Evolutionary conservation across 2,113 vertebrate genomes (phyloP).

Genomic region (Malurus melanocephalus): DNA sequence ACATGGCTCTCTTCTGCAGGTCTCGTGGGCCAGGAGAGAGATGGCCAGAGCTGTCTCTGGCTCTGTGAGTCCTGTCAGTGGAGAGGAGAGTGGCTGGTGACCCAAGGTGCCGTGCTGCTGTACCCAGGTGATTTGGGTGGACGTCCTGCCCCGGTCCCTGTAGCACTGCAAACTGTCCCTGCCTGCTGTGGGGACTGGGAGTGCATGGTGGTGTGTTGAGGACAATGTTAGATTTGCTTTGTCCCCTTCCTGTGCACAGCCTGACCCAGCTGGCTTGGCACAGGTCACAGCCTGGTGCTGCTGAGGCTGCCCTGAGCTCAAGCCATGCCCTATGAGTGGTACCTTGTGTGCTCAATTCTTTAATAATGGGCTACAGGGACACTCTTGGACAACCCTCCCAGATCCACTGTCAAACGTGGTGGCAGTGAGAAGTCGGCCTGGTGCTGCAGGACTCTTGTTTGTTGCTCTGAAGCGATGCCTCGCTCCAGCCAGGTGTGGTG

Average conservation of each 20-base stretch:
- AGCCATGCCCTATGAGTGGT: not conserved
- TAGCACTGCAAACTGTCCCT: not conserved
- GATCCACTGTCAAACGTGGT: not conserved
- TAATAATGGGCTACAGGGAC: not conserved
- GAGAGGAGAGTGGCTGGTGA: not conserved
- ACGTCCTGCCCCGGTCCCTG: not conserved
- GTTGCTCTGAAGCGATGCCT: not conserved
- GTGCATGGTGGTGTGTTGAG: rapidly evolving
- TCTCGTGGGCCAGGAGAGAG: not conserved
- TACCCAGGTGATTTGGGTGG: not conserved
- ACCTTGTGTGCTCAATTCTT: not conserved
- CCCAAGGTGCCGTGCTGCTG: not conserved
- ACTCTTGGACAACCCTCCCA: not conserved
- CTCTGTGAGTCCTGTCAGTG: too few species aligned
- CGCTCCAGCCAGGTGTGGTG: not conserved
- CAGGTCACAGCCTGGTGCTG: not conserved
- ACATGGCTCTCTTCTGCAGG: rapidly evolving
- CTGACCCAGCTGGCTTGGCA: not conserved
- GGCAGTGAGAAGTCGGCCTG: not conserved
- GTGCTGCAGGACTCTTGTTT: not conserved
- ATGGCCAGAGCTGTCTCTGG: too few species aligned
- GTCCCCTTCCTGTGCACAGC: not conserved
- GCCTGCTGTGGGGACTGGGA: not conserved
- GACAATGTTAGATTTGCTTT: not conserved
- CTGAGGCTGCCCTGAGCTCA: not conserved